Base-by-base conservation (phyloP, 2,113 vertebrate genomes). In the Crotalus helleri region DNA sequence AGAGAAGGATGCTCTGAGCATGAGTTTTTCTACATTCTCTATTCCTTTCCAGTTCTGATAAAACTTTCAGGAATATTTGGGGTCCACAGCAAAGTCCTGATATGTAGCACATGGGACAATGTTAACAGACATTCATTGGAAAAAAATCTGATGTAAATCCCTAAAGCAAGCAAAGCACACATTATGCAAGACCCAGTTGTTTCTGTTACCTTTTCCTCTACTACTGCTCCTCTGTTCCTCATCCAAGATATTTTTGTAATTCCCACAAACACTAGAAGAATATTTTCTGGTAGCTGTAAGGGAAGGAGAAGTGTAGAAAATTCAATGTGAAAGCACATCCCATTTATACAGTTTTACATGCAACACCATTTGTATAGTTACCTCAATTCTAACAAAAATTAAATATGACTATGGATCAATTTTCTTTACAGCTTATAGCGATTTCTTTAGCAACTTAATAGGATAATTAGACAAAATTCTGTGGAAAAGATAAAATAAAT, bases 401-500 rank as follows among this genome's bases (percentile, higher is more conserved):
- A 85, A 92, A 92, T 12, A 81, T 81, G 39, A 85, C 93, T 92
- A 94, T 54, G 12, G 92, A 93, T 61, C 15, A 55, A 51, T 94
- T 96, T 96, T 95, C 74, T 46, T 55, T 0, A n/a, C n/a, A 93
- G 4, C 74, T 4, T 92, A 2, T 92, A 95, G 89, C 85, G 17
- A 29, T 54, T 69, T 93, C 59, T 39, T 95, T 95, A 81, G 74
- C 92, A 92, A 89, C 58, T 93, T 95, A 93, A 86, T 94, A 93
- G 93, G 90, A 46, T 74, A 95, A 64, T 23, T 64, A 3, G 4
- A 90, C 39, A 55, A 10, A 92, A 88, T 92, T 95, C 51, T 44
- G 88, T 92, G 85, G 94, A 94, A 92, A 95, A 91, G 64, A 92
- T 58, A 86, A 94, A 89, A 94, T 94, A 81, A 92, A 87, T 92